Percentiles rank a stretch among this genome's conserved stretches.
Conservation (phyloP, 2,113 vertebrate genomes). For the Heptranchias perlo region DNA sequence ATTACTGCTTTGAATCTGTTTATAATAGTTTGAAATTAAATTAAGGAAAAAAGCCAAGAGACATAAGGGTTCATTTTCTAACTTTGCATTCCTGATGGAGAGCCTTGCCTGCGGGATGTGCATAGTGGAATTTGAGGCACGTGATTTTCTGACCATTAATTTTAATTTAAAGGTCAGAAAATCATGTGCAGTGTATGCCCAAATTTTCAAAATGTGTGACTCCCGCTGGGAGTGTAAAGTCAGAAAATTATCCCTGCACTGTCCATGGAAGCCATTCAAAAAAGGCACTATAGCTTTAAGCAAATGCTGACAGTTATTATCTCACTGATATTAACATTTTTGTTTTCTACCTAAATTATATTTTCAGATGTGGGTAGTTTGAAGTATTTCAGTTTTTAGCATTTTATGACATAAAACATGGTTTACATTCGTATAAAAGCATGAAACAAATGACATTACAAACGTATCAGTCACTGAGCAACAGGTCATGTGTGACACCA, state of each 20-base stretch:
- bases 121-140: background rate
- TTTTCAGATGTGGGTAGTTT: background rate
- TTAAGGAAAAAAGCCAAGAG: background rate
- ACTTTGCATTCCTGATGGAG: background rate
- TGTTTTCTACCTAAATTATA: background rate
- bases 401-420: background rate
- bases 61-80: background rate
- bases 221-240: background rate
- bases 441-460: background rate
- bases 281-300: background rate
- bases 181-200: background rate
- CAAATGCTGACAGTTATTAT: background rate
- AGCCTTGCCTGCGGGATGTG: background rate
- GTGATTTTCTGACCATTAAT: background rate
- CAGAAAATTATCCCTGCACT: background rate
- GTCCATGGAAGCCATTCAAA: background rate
- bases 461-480: background rate
- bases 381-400: background rate
- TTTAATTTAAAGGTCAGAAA: background rate
- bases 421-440: background rate
- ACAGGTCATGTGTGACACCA: background rate
- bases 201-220: background rate
- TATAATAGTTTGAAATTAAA: slow-evolving; percentile 26
- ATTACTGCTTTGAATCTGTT: slow-evolving; percentile 6
- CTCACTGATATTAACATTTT: background rate